Base-by-base conservation (phyloP, 2,888 invertebrate species). In the Cosmorhoe ocellata region DNA sequence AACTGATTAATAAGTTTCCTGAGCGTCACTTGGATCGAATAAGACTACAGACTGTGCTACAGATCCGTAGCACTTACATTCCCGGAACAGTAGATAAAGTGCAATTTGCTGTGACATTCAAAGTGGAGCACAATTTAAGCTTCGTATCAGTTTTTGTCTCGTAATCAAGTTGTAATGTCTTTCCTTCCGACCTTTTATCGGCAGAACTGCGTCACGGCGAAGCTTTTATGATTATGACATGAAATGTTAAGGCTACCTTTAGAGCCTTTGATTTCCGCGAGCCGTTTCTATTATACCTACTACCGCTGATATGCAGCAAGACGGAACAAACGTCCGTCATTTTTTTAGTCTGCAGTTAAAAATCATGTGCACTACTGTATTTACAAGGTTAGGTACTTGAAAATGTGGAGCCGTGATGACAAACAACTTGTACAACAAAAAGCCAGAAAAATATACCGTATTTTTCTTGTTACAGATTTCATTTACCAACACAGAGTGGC, bases 401-500 rank as follows among this genome's bases (percentile, higher is more conserved):
- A 31, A 24, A 31, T 11, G 28, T 28, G 14, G 28, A 43, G 46
- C 36, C 22, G 27, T 42, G 52, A 37, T n/a, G n/a, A n/a, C n/a
- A n/a, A 47, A 51, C 42, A 9, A 38, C 27, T 38, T 43, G 43
- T 37, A 52, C 48, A 46, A 18, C 11, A 18, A 18, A 2, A 22
- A 28, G 40, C 30, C 36, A 18, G 47, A 44, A 52, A 30, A 52
- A 51, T 56, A 53, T 60, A 71, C 43, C 57, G 51, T 58, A 52
- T 58, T 62, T 50, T 58, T 79, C 81, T 83, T 88, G 82, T 94
- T 93, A 66, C 93, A 95, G 95, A 95, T 92, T 95, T 94, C 79
- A 92, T 95, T 63, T 95, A 95, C 86, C 92, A 94, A 72, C 95
- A 95, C 80, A 92, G 93, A 81, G 93, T 95, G 66, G 94, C 94